Conservation (phyloP, 2,113 vertebrate genomes). For the Oncorhynchus clarkii region DNA sequence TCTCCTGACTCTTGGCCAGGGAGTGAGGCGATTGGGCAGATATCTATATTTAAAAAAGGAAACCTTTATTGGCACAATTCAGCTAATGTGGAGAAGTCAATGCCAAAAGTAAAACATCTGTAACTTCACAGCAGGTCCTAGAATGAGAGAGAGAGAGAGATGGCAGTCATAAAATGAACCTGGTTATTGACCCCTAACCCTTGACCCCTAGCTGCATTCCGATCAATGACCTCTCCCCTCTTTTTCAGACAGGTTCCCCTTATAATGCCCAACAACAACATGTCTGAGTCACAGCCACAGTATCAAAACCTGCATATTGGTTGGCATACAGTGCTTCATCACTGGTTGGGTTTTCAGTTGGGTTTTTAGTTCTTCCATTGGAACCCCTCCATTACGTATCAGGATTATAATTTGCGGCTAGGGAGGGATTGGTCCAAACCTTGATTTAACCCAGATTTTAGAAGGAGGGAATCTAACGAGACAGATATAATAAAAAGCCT, state of each 20-base stretch:
- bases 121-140: not conserved
- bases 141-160: not conserved
- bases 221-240: not conserved
- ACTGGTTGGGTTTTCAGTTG: not conserved
- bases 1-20: slow-evolving; percentile 10
- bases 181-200: slow-evolving; percentile 22
- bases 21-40: not conserved
- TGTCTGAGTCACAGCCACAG: not conserved
- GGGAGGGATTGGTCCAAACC: not conserved
- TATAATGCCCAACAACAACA: too few species aligned
- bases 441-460: slow-evolving; percentile 11
- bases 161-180: slow-evolving; percentile 7
- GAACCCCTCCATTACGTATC: slow-evolving; percentile 1
- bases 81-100: too few species aligned
- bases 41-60: too few species aligned
- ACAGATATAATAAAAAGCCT: slow-evolving; percentile 13
- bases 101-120: too few species aligned
- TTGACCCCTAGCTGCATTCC: slow-evolving; percentile 12
- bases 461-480: not conserved
- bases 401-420: not conserved
- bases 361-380: not conserved
- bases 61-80: too few species aligned
- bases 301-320: not conserved
- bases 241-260: slow-evolving; percentile 13
- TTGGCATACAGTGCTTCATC: not conserved